These are phyloP conservation scores for Scrobipalpa atriplicella DNA, from an alignment of 2,888 invertebrate genomes.

Conservation along the genomic window DNA sequence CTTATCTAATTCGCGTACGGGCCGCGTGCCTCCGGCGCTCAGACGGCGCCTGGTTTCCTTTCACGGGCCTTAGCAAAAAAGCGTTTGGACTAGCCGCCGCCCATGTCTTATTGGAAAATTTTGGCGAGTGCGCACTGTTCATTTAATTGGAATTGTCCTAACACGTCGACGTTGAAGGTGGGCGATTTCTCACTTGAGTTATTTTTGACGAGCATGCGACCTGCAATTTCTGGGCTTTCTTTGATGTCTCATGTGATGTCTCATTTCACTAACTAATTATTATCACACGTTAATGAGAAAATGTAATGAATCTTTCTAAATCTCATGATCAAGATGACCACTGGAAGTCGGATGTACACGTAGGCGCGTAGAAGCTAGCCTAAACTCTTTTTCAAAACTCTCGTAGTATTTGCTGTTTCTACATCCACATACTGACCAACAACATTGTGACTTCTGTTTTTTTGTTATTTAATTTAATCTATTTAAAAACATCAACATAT, in stretches of 20 bases:
- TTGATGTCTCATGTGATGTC: not conserved
- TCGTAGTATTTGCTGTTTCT: too few species aligned
- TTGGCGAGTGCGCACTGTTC: not conserved
- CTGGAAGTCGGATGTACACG: too few species aligned
- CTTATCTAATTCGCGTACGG: conserved; percentile 63
- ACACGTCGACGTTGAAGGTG: conserved; percentile 18
- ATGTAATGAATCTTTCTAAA: too few species aligned
- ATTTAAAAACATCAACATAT: too few species aligned
- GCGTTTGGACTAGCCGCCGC: not conserved
- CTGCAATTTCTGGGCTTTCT: conserved; percentile 8
- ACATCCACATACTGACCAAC: too few species aligned
- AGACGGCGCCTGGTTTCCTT: conserved; percentile 37
- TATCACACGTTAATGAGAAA: too few species aligned
- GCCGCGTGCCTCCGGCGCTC: conserved; percentile 35
- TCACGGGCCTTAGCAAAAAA: conserved; percentile 29
- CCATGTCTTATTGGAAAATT: conserved; percentile 20
- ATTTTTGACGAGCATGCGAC: conserved; percentile 8
- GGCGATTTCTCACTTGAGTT: conserved; percentile 20
- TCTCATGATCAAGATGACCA: too few species aligned
- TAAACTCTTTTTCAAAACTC: too few species aligned
- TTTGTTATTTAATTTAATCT: too few species aligned
- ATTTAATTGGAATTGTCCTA: conserved; percentile 2
- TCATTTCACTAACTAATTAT: not conserved
- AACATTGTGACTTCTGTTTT: too few species aligned
- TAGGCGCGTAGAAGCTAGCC: too few species aligned